Evolutionary conservation across 2,888 invertebrate genomes (phyloP).

Genomic region (Zygaena filipendulae): DNA sequence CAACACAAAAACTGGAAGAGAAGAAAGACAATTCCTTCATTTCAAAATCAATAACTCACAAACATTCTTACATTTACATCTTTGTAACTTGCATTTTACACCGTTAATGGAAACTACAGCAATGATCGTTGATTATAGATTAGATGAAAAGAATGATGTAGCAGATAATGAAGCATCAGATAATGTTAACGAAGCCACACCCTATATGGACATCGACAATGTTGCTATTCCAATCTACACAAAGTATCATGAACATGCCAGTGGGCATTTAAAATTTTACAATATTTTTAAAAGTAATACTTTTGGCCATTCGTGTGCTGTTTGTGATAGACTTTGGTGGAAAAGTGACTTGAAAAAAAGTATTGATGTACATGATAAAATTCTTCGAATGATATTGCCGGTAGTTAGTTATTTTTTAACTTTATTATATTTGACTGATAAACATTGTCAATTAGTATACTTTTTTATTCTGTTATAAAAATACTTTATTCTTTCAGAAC

Average conservation of each 20-base stretch:
- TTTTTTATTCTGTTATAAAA: too few species aligned
- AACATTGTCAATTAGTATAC: too few species aligned
- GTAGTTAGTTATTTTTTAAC: too few species aligned
- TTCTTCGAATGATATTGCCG: conserved; percentile 13
- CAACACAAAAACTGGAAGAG: background rate
- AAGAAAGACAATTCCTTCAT: background rate
- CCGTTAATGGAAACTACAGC: background rate
- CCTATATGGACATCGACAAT: background rate
- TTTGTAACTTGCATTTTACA: background rate
- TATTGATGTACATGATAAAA: conserved; percentile 10
- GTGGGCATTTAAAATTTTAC: background rate
- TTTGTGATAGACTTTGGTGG: conserved; percentile 13
- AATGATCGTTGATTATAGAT: background rate
- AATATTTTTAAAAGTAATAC: conserved; percentile 4
- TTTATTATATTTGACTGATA: too few species aligned
- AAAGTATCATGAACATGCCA: background rate
- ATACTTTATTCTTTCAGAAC: background rate
- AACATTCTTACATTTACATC: background rate
- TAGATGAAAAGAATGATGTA: background rate
- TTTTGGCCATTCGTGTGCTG: conserved; percentile 10
- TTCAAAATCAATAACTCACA: background rate
- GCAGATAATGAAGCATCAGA: background rate
- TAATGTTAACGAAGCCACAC: background rate
- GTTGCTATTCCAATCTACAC: conserved; percentile 1
- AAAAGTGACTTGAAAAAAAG: conserved; percentile 10